These are phyloP conservation scores for Amia ocellicauda DNA, from an alignment of 2,113 vertebrate species.

Conservation along the genomic window DNA sequence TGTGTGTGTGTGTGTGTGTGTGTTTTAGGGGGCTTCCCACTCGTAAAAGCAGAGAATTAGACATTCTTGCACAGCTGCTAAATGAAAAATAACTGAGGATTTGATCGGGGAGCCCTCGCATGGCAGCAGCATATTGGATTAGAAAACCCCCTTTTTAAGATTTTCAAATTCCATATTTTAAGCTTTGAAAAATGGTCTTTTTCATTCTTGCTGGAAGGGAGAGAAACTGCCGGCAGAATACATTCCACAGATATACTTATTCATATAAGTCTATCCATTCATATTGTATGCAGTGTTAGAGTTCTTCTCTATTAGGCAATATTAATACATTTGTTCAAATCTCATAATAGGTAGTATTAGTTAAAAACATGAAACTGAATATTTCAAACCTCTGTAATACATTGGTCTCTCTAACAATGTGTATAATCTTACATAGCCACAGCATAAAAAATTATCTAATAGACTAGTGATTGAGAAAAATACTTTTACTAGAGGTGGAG, in stretches of 20 bases:
- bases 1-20: background rate
- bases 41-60: too few relatives aligned
- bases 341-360: conserved; percentile 5
- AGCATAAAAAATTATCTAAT: too few relatives aligned
- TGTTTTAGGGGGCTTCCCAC: background rate
- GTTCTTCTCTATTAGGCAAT: conserved; percentile 2
- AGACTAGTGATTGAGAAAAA: too few relatives aligned
- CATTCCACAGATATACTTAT: conserved; percentile 8
- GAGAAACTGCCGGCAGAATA: conserved; percentile 17
- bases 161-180: conserved; percentile 19
- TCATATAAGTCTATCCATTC: conserved; percentile 13
- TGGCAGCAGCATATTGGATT: conserved; percentile 28
- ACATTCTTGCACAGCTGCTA: background rate
- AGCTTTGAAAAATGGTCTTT: conserved; percentile 14
- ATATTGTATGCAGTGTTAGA: conserved; percentile 5
- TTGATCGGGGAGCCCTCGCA: conserved; percentile 19
- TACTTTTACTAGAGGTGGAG: too few relatives aligned
- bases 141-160: conserved; percentile 19
- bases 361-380: background rate
- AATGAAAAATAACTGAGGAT: conserved; percentile 8
- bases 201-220: conserved; percentile 17
- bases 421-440: too few relatives aligned
- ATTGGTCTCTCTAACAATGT: background rate
- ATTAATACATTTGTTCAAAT: conserved; percentile 20
- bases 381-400: conserved; percentile 6